These are phyloP conservation scores for Pogonophryne albipinna DNA, from an alignment of 2,797 vertebrate genomes.

Conservation along the genomic window DNA sequence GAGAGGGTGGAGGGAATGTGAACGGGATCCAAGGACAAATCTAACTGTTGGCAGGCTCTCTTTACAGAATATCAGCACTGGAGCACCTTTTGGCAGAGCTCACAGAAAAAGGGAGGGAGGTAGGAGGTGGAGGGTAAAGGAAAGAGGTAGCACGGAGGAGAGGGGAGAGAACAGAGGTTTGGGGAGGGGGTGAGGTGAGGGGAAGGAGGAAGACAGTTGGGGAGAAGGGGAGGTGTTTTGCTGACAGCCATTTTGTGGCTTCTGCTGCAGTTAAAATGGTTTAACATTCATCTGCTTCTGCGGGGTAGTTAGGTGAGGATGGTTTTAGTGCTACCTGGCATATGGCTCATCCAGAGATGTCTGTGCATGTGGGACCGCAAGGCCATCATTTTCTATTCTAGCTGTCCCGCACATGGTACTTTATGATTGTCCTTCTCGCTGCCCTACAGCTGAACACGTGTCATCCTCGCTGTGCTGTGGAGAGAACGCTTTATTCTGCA, in stretches of 20 bases:
- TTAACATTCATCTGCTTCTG: conserved; percentile 82
- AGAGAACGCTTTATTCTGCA: conserved; percentile 14
- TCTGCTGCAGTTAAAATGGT: conserved; percentile 84
- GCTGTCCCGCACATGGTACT: conserved; percentile 56
- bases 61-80: conserved; percentile 85
- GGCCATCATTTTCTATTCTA: conserved; percentile 71
- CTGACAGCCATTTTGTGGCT: conserved; percentile 88
- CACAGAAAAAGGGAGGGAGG: conserved; percentile 60
- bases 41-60: conserved; percentile 87
- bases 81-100: conserved; percentile 87
- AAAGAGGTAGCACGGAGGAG: conserved; percentile 70
- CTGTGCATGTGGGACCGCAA: conserved; percentile 40
- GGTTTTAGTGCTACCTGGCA: conserved; percentile 76
- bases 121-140: conserved; percentile 63
- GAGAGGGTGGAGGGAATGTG: conserved; percentile 63
- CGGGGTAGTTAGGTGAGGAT: conserved; percentile 73
- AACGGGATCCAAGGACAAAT: conserved; percentile 87
- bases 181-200: conserved; percentile 62
- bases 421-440: conserved; percentile 60
- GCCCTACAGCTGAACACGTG: conserved; percentile 43
- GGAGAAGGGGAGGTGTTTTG: conserved; percentile 81
- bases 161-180: conserved; percentile 74
- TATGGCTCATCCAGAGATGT: conserved; percentile 63
- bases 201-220: conserved; percentile 77
- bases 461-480: conserved; percentile 9